Conservation (phyloP, 1,140 invertebrate species). For the Drosophila sucinea region DNA sequence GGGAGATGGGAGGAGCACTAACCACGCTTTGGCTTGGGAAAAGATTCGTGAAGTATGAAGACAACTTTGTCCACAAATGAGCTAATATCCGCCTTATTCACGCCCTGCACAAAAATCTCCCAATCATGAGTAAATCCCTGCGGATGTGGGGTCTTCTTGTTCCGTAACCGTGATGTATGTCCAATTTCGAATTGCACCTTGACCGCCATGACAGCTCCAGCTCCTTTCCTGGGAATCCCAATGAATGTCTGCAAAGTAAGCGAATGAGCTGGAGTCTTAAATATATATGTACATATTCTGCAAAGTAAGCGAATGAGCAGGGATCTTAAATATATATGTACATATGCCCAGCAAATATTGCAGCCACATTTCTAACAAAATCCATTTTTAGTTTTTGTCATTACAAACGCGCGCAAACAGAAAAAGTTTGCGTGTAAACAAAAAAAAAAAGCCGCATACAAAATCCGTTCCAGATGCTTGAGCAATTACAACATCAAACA, state of each 20-base stretch:
- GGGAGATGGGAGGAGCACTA: constrained; percentile 50
- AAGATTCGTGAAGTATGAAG: constrained; percentile 95
- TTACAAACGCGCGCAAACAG: neutral
- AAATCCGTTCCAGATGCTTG: neutral
- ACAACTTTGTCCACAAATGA: constrained; percentile 97
- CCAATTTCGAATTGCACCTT: constrained; percentile 96
- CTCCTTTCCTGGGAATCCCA: neutral
- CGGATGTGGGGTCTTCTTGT: constrained; percentile 87
- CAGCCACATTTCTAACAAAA: neutral
- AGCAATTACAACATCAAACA: neutral
- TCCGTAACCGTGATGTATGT: constrained; percentile 91
- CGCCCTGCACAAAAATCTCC: constrained; percentile 97
- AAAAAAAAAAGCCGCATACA: neutral
- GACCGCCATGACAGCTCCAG: constrained; percentile 86
- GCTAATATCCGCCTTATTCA: constrained; percentile 92
- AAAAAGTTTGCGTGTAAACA: neutral
- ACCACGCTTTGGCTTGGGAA: constrained; percentile 95
- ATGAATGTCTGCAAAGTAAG: neutral
- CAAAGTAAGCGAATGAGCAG: too few species aligned
- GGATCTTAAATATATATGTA: too few species aligned
- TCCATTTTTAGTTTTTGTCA: neutral
- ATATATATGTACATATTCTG: too few species aligned
- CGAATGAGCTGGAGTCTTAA: too few species aligned
- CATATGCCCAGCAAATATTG: neutral
- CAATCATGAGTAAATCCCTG: constrained; percentile 98